Base-by-base conservation (phyloP, 2,797 vertebrate genomes). In the Urocyon cinereoargenteus region DNA sequence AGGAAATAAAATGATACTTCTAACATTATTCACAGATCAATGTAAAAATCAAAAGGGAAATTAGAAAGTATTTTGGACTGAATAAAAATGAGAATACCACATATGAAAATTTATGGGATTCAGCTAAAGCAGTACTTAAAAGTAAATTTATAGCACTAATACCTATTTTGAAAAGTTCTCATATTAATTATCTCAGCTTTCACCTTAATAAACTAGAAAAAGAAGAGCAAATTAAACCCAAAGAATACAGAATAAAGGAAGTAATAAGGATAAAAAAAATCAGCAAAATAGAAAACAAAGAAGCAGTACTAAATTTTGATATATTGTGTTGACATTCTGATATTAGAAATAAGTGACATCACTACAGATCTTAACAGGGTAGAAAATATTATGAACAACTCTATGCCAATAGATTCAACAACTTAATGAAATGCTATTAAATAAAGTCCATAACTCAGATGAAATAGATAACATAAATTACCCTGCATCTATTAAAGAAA, bases 121-220 rank as follows among this genome's bases (percentile, higher is more conserved):
- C 12, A 79, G 70, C 49, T 84, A 97, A 93, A 72, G 24, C 40
- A 88, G 10, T 40, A 73, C 24, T 66, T 72, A 45, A 14, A 97
- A 86, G 22, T 85, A 89, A 85, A 73, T 64, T 85, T 89, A 82
- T 51, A 90, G 36, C 14, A 83, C 36, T 85, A 77, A 75, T 14
- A 90, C 31, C 18, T 18, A 16, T 66, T 18, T 40, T 82, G 21
- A 40, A 86, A 95, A 61, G 9, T 12, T 16, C 51, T 84, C 70
- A 91, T 82, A 73, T 81, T 31, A 93, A 36, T 86, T 15, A 66
- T 73, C 36, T 96, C 51, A 90, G 57, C n/a, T 96, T 91, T 91
- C 11, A 55, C 24, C 31, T 81, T 70, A 86, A 90, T 22, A 83
- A 88, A 88, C 24, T 36, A 93, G 70, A n/a, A 86, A 66, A 66